These are phyloP conservation scores for Chaetodon trifascialis DNA, from an alignment of 2,113 vertebrate species.

Conservation along the genomic window DNA sequence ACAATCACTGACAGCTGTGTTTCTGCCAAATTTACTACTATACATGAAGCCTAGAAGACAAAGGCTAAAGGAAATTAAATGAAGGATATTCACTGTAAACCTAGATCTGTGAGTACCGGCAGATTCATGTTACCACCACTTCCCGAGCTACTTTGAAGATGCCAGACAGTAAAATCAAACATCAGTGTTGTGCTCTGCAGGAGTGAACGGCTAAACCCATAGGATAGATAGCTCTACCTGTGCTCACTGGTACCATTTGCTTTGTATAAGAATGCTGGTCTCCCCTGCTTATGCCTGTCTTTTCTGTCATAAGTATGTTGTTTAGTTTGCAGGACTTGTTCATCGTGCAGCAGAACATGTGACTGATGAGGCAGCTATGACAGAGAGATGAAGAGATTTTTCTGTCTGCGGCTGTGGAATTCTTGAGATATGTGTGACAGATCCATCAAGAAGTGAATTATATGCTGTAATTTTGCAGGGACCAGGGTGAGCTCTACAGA, in stretches of 20 bases:
- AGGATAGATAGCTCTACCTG: background rate
- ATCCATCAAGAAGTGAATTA: background rate
- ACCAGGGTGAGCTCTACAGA: background rate
- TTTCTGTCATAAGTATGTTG: background rate
- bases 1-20: background rate
- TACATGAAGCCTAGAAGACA: background rate
- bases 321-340: background rate
- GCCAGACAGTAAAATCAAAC: background rate
- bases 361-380: background rate
- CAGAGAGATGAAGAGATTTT: slow-evolving; percentile 26
- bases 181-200: background rate
- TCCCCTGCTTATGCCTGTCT: background rate
- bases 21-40: background rate
- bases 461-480: too few relatives aligned
- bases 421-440: slow-evolving; percentile 9
- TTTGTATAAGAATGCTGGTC: background rate
- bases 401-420: slow-evolving; percentile 2
- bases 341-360: background rate
- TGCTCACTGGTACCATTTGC: background rate
- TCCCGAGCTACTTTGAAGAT: background rate
- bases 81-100: background rate
- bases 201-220: too few relatives aligned
- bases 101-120: background rate
- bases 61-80: background rate
- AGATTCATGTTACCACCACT: too few relatives aligned